Evolutionary conservation across 2,888 invertebrate genomes (phyloP), one percentile per base, ranked within the genome.

Genomic region (Scrobipalpa costella): DNA sequence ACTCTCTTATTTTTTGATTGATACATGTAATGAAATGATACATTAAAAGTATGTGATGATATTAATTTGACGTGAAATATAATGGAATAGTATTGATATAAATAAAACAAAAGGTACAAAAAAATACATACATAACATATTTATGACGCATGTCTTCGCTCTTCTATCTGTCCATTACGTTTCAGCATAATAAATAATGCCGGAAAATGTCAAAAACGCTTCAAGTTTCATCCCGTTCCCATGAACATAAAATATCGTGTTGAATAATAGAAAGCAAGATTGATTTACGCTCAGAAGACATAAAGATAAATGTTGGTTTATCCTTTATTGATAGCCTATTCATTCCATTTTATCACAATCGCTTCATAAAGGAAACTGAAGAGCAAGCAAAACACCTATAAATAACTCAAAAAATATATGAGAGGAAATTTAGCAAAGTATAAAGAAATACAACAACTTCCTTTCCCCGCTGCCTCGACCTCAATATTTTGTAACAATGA

Each of bases 381-480:
- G 17, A 17, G 19, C 52, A 52, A 52, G 27, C 13, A 8, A 55
- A 55, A n/a, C n/a, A 1, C 5, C 33, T 34, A 33, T 55, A 55
- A 27, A 49, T 49, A 19, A 49, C 17, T 19, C 19, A 19, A 49
- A 49, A 19, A 7, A 15, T 19, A 8, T 49, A 19, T 49, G 19
- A 17, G 55, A 27, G 55, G 27, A 55, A 55, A 55, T 33, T 55
- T 55, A 15, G 21, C 52, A 19, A 49, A 27, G 27, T n/a, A 44
- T 15, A 49, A 15, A 34, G 34, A 55, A 34, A 8, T 52, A n/a
- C n/a, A n/a, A 62, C 38, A 38, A 38, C 34, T 62, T 62, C 52
- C 61, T 52, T 55, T 52, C 38, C 17, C 58, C n/a, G 9, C 27
- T 13, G 52, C 63, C 63, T 59, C 50, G 63, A 63, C 63, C 59